Percentiles rank a stretch among this genome's conserved stretches.
These are phyloP conservation scores for Morinoia aosen DNA, from an alignment of 2,888 invertebrate genomes.

Conservation along the genomic window DNA sequence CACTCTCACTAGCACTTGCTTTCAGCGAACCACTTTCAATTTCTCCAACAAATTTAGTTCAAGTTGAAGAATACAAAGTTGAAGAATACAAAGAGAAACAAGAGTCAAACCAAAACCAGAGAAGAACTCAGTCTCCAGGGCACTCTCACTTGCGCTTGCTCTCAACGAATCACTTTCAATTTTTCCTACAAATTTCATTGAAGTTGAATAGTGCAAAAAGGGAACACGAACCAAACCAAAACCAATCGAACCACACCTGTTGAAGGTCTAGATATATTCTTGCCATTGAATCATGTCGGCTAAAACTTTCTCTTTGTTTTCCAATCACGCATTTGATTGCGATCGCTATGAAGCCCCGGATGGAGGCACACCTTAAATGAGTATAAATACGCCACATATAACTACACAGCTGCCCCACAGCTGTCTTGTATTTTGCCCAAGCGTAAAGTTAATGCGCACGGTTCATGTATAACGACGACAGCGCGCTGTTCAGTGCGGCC, in stretches of 20 bases:
- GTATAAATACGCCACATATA: not conserved
- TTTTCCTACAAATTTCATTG: too few relatives aligned
- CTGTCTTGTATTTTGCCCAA: slow-evolving; percentile 2
- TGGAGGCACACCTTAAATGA: not conserved
- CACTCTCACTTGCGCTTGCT: too few relatives aligned
- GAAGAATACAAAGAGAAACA: too few relatives aligned
- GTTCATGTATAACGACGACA: slow-evolving; percentile 4
- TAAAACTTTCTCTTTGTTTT: not conserved
- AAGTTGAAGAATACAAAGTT: too few relatives aligned
- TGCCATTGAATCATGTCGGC: not conserved
- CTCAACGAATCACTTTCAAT: too few relatives aligned
- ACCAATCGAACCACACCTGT: not conserved
- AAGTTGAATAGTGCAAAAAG: not conserved
- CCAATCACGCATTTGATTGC: not conserved
- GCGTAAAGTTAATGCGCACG: slow-evolving; percentile 4
- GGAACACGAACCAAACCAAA: not conserved
- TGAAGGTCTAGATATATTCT: not conserved
- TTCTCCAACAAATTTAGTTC: too few relatives aligned
- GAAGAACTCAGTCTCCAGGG: too few relatives aligned
- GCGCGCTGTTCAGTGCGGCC: not conserved
- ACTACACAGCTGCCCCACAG: not conserved
- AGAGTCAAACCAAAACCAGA: too few relatives aligned
- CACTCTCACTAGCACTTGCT: too few relatives aligned
- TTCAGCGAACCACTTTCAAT: too few relatives aligned
- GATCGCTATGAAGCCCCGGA: not conserved